Base-by-base conservation (phyloP, 2,113 vertebrate genomes). In the Pluvialis apricaria region DNA sequence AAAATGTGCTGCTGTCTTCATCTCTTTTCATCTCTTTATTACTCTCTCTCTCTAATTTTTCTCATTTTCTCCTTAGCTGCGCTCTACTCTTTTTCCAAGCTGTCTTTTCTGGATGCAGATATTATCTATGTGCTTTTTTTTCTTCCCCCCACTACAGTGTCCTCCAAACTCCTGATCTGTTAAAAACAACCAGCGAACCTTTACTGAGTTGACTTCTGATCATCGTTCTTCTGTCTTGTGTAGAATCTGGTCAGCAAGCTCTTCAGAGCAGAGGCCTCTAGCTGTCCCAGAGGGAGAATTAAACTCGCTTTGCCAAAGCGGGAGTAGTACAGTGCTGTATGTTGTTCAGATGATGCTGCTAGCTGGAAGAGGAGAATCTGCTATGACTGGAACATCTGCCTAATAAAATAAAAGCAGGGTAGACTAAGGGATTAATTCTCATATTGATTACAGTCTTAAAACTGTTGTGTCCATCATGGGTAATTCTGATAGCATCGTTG, bases 391-490 rank as follows among this genome's bases (percentile, higher is more conserved):
- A 83, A 60, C 29, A 64, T 79, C 79, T 62, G 34, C 66, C 76
- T 64, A 40, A 79, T 88, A 58, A 92, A 95, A 90, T n/a, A 54
- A 69, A 54, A 89, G 52, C 52, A 47, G 65, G 28, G 44, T 14
- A 52, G 86, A 70, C 55, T 24, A 31, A 64, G 29, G 84, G 68
- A 64, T 91, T 86, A 62, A 49, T 58, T 91, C 42, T 76, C 9
- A 11, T 83, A 44, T 47, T 95, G 92, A 66, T 83, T 76, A 26
- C 18, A 40, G 58, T 86, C 86, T 76, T 68, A 36, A 88, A 57
- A 82, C 13, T 16, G n/a, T 70, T 75, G 47, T 54, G 52, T 75
- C 57, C 52, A 24, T 83, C 49, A 60, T 71, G 71, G 88, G 12
- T 72, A 80, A 82, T 71, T 85, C 45, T 79, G 75, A 58, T 79